phyloP scores from a whole-genome alignment of 2,797 vertebrate genomes.

The Peromyscus eremicus region DNA sequence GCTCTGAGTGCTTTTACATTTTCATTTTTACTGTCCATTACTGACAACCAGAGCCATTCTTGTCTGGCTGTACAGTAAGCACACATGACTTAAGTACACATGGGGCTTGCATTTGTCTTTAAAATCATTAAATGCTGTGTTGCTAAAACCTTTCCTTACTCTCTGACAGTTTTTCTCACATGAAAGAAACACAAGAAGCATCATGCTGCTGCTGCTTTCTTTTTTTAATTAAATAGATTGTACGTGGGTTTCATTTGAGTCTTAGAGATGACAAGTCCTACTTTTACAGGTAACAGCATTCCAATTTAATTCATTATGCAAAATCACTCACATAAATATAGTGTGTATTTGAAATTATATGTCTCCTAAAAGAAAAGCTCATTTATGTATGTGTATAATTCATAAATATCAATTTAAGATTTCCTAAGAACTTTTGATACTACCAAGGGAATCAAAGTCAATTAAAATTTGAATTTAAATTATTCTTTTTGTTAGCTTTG shows the following conservation, averaged over 20 bases:
- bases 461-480: slow-evolving; percentile 70
- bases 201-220: slow-evolving; percentile 73
- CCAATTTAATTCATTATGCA: slow-evolving; percentile 70
- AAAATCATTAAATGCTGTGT: slow-evolving; percentile 76
- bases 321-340: background rate
- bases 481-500: slow-evolving; percentile 62
- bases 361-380: slow-evolving; percentile 58
- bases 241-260: slow-evolving; percentile 74
- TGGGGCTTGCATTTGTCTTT: slow-evolving; percentile 78
- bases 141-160: slow-evolving; percentile 75
- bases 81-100: slow-evolving; percentile 74
- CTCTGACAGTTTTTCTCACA: slow-evolving; percentile 70
- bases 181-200: slow-evolving; percentile 76
- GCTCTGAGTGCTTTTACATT: slow-evolving; percentile 70
- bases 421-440: slow-evolving; percentile 36
- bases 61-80: slow-evolving; percentile 80
- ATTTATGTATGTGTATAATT: slow-evolving; percentile 66
- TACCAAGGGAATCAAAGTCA: slow-evolving; percentile 58
- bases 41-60: slow-evolving; percentile 82
- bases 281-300: slow-evolving; percentile 66
- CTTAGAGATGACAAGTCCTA: slow-evolving; percentile 75
- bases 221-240: slow-evolving; percentile 79
- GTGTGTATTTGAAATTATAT: slow-evolving; percentile 66
- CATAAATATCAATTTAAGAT: slow-evolving; percentile 60
- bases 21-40: slow-evolving; percentile 74